Percentiles rank a stretch among this genome's conserved stretches.
These are phyloP conservation scores for Myotis myotis DNA, from an alignment of 2,797 vertebrate genomes.

Conservation along the genomic window DNA sequence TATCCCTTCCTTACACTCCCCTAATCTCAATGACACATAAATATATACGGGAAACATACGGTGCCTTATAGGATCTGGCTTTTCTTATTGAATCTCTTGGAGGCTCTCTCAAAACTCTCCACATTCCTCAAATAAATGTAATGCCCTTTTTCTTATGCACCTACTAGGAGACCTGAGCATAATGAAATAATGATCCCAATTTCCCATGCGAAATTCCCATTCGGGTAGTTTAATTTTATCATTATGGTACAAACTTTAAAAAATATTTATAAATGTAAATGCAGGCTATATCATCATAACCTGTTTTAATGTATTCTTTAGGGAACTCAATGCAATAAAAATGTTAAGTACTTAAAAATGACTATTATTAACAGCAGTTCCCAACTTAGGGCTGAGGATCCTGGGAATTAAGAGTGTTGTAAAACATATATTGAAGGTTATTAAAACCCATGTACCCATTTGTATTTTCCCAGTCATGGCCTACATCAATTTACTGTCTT, in stretches of 20 bases:
- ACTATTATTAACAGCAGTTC: not conserved
- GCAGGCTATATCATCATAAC: not conserved
- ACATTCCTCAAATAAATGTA: conserved; percentile 14
- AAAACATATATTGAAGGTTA: not conserved
- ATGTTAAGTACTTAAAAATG: not conserved
- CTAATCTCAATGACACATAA: not conserved
- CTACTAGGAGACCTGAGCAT: not conserved
- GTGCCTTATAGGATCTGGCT: not conserved
- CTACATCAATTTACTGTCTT: not conserved
- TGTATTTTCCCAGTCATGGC: not conserved
- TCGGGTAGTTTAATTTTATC: not conserved
- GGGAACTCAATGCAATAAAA: not conserved
- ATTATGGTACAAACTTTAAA: not conserved
- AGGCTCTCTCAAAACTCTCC: not conserved
- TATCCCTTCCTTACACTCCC: not conserved
- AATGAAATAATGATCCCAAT: not conserved
- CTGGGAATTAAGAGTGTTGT: accelerated
- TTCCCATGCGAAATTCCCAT: not conserved
- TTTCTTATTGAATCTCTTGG: not conserved
- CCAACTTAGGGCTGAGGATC: not conserved
- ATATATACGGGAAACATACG: not conserved
- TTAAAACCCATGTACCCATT: not conserved
- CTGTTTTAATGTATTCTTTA: not conserved
- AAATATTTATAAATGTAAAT: not conserved
- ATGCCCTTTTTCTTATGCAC: not conserved